phyloP scores from a whole-genome alignment of 2,888 invertebrate genomes.

The Allacma fusca region DNA sequence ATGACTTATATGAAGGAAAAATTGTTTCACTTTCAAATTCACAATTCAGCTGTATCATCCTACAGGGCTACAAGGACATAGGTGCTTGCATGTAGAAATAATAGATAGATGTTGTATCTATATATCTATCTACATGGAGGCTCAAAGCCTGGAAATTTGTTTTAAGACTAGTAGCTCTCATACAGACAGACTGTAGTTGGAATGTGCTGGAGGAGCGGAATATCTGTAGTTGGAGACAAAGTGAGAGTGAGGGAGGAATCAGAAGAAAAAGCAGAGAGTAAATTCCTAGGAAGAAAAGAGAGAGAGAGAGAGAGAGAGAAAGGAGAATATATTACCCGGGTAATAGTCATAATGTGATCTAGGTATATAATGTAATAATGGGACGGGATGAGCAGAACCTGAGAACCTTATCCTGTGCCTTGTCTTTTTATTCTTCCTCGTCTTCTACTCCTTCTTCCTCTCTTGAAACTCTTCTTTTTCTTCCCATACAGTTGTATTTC shows the following conservation, averaged over 20 bases:
- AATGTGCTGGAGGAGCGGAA: neutral
- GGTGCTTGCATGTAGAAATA: no score
- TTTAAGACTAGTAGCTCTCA: no score
- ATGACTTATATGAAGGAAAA: conserved; percentile 30
- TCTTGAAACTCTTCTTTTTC: neutral
- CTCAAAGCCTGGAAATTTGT: no score
- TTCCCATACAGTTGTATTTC: neutral
- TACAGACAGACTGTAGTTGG: neutral
- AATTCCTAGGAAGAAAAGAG: neutral
- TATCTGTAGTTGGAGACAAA: neutral
- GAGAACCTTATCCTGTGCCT: conserved; percentile 27
- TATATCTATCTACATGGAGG: no score
- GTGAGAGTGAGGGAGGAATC: conserved; percentile 1
- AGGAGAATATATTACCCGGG: conserved; percentile 45
- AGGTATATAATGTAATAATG: conserved; percentile 56
- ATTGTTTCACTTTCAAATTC: conserved; percentile 35
- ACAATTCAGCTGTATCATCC: neutral
- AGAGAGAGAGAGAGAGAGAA: conserved; percentile 34
- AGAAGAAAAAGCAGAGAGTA: no score
- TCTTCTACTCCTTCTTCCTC: neutral
- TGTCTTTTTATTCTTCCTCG: neutral
- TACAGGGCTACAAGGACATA: no score
- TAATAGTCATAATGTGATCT: conserved; percentile 55
- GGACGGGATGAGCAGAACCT: conserved; percentile 48
- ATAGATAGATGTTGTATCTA: no score